phyloP scores from a whole-genome alignment of 2,888 invertebrate genomes.

The Saturnia pavonia region DNA sequence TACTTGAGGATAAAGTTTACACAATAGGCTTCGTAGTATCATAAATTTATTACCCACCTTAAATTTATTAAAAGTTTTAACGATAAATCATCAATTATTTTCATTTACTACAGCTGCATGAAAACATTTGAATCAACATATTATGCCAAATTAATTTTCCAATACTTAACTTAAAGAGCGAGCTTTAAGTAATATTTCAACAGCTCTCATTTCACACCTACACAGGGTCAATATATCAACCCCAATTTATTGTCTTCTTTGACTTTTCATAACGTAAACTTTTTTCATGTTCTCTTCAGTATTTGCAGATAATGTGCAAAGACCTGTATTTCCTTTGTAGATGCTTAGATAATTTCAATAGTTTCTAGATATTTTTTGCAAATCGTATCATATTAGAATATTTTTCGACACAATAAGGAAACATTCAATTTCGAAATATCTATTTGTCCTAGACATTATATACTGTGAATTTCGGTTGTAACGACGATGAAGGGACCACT shows the following conservation, averaged over 20 bases:
- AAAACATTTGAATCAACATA: constrained; percentile 12
- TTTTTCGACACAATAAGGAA: too few species aligned
- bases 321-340: not conserved
- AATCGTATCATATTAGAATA: not conserved
- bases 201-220: constrained; percentile 52
- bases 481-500: too few species aligned
- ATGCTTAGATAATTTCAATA: not conserved
- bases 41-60: not conserved
- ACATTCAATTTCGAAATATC: too few species aligned
- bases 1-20: not conserved
- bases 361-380: not conserved
- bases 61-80: constrained; percentile 6
- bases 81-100: constrained; percentile 6
- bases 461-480: too few species aligned
- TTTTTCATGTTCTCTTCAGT: constrained; percentile 29
- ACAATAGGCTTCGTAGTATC: constrained; percentile 2
- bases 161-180: constrained; percentile 25
- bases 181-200: constrained; percentile 53
- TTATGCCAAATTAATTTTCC: constrained; percentile 23
- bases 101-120: constrained; percentile 3
- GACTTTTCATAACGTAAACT: constrained; percentile 57
- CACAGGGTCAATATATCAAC: constrained; percentile 65
- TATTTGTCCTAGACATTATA: too few species aligned
- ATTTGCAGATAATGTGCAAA: constrained; percentile 12
- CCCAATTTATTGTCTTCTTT: constrained; percentile 65